Base-by-base conservation (phyloP, 2,888 invertebrate genomes). In the Ormyrus labotus region DNA sequence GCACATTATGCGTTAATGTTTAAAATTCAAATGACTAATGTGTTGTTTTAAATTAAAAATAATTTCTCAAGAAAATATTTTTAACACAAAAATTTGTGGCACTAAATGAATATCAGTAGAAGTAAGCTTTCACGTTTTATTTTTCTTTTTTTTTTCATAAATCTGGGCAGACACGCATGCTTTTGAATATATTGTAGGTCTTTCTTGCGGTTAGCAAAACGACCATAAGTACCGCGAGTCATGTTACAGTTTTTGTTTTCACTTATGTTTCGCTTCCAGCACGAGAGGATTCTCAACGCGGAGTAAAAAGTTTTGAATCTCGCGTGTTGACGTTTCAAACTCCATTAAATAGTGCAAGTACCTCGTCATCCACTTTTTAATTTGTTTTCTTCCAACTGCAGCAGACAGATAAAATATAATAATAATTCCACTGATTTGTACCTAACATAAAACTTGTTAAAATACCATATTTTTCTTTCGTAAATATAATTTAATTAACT, bases 171-270 rank as follows among this genome's bases (percentile, higher is more conserved):
- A 74, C 82, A 77, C 75, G 74, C 68, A 63, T 68, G 79, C 61
- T 76, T 67, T 61, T 74, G 64, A 74, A 82, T 78, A 81, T 78
- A 83, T 82, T 71, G 82, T 79, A 80, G 78, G 80, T 81, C 79
- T 81, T 83, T 81, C 81, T 75, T 75, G 19, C 67, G 63, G 34
- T 70, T 73, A 74, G 70, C 72, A 82, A 78, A 65, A 78, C 78
- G 71, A 55, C 48, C 48, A 48, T 57, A 58, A 75, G 72, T 72
- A 68, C 64, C 13, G 63, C 65, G 69, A 48, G 68, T 19, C 67
- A 55, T 73, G 81, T 79, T 72, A 61, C 53, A 58, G 71, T 75
- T 75, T 75, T 79, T 61, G 55, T 65, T 70, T 63, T 81, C 64
- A 50, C 71, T 73, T 65, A 60, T 76, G 79, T 65, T 78, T 81